A percentile compares a stretch with the other conserved stretches of the same genome.
phyloP scores from a whole-genome alignment of 2,113 vertebrate species.

The Prunella fulvescens region DNA sequence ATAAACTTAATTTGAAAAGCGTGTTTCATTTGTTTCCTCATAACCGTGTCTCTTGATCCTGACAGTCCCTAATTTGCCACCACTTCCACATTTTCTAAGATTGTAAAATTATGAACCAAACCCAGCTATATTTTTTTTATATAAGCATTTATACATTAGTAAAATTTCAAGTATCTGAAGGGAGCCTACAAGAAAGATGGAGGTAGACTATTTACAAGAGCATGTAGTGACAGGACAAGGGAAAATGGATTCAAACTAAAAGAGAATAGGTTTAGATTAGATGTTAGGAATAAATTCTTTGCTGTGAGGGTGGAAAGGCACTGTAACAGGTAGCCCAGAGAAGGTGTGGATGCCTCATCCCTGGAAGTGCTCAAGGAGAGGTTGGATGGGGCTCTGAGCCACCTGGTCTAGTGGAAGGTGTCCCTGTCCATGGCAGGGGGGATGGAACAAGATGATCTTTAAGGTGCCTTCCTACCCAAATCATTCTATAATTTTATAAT shows the following conservation, averaged over 20 bases:
- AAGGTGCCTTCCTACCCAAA: not conserved
- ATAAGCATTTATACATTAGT: not conserved
- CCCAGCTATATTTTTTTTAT: not conserved
- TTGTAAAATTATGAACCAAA: not conserved
- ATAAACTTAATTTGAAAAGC: not conserved
- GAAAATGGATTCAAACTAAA: not conserved
- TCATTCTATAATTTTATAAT: not conserved
- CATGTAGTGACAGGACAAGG: not conserved
- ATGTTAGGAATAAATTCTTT: not conserved
- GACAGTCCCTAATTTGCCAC: not conserved
- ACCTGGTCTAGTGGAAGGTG: not conserved
- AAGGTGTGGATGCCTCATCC: not conserved
- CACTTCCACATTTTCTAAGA: not conserved
- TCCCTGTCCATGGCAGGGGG: not conserved
- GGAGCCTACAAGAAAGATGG: not conserved
- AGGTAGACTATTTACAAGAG: not conserved
- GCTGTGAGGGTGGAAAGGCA: not conserved
- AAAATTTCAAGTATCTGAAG: not conserved
- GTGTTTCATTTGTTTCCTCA: not conserved
- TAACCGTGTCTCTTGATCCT: not conserved
- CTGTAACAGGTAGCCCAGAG: not conserved
- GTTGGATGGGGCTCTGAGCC: not conserved
- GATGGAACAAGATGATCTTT: not conserved
- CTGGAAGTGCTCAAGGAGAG: not conserved
- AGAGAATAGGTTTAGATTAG: not conserved